Conservation (phyloP, 2,888 invertebrate species). For the Meghimatium bilineatum region DNA sequence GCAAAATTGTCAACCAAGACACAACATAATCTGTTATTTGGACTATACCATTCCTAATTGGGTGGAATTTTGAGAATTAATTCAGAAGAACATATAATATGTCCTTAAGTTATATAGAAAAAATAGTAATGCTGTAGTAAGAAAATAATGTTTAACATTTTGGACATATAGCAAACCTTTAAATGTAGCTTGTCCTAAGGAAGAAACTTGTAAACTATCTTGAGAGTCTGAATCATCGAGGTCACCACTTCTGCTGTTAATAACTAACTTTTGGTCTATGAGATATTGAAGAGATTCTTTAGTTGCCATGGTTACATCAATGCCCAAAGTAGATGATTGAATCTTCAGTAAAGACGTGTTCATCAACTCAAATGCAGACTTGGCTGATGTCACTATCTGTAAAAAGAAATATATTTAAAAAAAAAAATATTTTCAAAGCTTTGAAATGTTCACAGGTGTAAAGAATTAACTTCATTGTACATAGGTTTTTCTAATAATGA, state of each 20-base stretch:
- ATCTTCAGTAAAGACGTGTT: slow-evolving; percentile 82
- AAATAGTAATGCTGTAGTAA: too few relatives aligned
- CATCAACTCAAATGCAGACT: slow-evolving; percentile 78
- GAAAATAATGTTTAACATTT: too few relatives aligned
- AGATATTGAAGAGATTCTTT: slow-evolving; percentile 66
- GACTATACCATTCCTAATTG: too few relatives aligned
- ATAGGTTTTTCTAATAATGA: too few relatives aligned
- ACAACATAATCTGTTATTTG: too few relatives aligned
- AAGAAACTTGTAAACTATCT: slow-evolving; percentile 71
- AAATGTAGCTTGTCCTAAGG: slow-evolving; percentile 87
- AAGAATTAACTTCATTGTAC: too few relatives aligned
- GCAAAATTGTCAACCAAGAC: too few relatives aligned
- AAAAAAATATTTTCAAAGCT: background rate
- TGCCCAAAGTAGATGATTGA: slow-evolving; percentile 77
- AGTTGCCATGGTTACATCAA: slow-evolving; percentile 61
- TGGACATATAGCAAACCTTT: slow-evolving; percentile 80
- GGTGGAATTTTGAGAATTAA: too few relatives aligned
- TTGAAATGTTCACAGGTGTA: too few relatives aligned
- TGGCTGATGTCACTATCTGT: slow-evolving; percentile 53
- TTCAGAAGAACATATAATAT: too few relatives aligned
- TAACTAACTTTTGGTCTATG: slow-evolving; percentile 65
- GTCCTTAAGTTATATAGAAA: too few relatives aligned
- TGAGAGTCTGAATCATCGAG: slow-evolving; percentile 7
- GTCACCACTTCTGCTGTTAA: slow-evolving; percentile 50
- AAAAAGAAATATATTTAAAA: background rate